Base-by-base conservation (phyloP, 2,888 invertebrate genomes). In the Sarcophaga variegata region DNA sequence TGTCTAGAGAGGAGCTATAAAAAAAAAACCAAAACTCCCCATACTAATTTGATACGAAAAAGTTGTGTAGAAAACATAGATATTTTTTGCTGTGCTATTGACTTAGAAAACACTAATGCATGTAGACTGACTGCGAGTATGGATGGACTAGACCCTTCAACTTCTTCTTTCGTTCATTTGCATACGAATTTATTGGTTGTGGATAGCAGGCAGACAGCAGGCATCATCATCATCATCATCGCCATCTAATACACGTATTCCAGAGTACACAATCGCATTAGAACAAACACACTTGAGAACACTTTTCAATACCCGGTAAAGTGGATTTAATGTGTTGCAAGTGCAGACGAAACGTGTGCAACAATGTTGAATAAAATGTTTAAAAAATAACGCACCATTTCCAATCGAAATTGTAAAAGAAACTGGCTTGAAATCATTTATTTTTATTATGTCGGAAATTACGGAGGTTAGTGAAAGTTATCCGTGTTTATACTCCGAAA, bases 241-340 rank as follows among this genome's bases (percentile, higher is more conserved):
- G 25, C 12, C 54, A 17, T 64, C 75, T 76, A 45, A 75, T 63
- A 47, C 66, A 71, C 77, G 76, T 37, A 10, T 37, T 37, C 25
- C 25, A n/a, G 17, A 54, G 70, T 60, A 59, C 20, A 77, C 75
- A 76, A 77, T 66, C 59, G 71, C 47, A 64, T 77, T 77, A 77
- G 76, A 76, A 77, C 59, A 82, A 77, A 77, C 64, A 81, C 20
- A 64, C 82, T 82, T 63, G 82, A 76, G 82, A 70, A 76, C 70
- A 70, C 63, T 59, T 71, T 82, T 77, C 63, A 47, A 59, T 64
- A 64, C 60, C 37, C 63, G 63, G 60, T 83, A 81, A 86, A 78
- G 78, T 81, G 69, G 74, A 75, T 83, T 78, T 83, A 81, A 83
- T 86, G 81, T 83, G 86, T 83, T 77, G 83, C 83, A 86, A 83